phyloP scores from a whole-genome alignment of 2,113 vertebrate species.

The Egretta garzetta region DNA sequence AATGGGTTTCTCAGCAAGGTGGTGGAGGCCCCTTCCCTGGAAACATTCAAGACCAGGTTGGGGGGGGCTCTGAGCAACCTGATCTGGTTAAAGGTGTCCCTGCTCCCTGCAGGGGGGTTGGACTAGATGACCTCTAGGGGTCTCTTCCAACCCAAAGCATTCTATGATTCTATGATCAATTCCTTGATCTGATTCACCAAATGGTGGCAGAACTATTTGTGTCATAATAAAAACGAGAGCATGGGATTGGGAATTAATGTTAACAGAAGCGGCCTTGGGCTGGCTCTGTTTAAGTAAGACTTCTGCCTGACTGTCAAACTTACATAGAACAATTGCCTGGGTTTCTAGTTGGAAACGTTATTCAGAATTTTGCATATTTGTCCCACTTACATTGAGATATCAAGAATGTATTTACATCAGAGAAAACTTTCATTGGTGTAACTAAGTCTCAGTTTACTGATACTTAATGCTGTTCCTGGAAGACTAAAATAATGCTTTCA shows the following conservation, averaged over 20 bases:
- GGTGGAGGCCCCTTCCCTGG: no score
- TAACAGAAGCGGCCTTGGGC: not conserved
- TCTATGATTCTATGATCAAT: not conserved
- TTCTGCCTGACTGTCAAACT: not conserved
- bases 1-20: no score
- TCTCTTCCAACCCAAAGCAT: no score
- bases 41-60: no score
- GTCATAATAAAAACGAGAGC: not conserved
- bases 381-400: not conserved
- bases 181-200: not conserved
- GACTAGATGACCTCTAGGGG: no score
- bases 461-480: not conserved
- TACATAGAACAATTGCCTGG: not conserved
- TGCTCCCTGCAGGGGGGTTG: no score
- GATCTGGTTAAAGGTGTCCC: no score
- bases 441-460: not conserved
- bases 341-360: not conserved
- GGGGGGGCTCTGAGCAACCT: no score
- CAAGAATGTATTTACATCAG: not conserved
- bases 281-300: not conserved
- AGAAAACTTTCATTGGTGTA: not conserved
- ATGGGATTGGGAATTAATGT: not conserved
- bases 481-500: not conserved
- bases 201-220: not conserved
- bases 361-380: not conserved